phyloP scores from a whole-genome alignment of 2,888 invertebrate species.

The Eilema sororculum region DNA sequence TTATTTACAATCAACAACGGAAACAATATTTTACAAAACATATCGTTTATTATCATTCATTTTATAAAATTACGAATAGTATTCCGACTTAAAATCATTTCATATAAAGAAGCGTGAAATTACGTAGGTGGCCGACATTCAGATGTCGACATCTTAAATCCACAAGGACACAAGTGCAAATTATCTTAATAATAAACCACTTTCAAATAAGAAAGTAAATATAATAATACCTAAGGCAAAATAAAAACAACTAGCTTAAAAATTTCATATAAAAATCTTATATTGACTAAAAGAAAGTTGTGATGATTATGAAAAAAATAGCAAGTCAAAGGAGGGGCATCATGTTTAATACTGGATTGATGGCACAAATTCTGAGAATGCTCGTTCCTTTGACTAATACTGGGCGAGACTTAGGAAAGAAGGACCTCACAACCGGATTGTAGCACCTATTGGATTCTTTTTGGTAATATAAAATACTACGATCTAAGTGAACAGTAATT shows the following conservation, averaged over 20 bases:
- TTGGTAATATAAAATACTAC: conserved; percentile 67
- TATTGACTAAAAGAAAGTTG: conserved; percentile 85
- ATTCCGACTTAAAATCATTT: conserved; percentile 74
- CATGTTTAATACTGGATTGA: conserved; percentile 83
- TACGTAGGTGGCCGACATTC: conserved; percentile 78
- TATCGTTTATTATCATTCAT: conserved; percentile 68
- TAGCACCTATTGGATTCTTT: conserved; percentile 79
- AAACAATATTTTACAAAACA: conserved; percentile 82
- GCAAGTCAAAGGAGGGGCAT: conserved; percentile 81
- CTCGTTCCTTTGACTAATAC: conserved; percentile 84
- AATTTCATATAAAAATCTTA: conserved; percentile 84
- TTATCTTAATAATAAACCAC: conserved; percentile 78
- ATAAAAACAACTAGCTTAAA: conserved; percentile 84
- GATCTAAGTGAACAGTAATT: conserved; percentile 39
- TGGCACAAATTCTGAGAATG: conserved; percentile 84
- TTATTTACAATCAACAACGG: conserved; percentile 85
- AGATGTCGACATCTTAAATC: conserved; percentile 75
- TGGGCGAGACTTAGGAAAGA: conserved; percentile 82
- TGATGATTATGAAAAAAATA: conserved; percentile 81
- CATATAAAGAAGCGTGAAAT: conserved; percentile 80
- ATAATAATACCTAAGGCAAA: conserved; percentile 83
- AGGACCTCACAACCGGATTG: conserved; percentile 84
- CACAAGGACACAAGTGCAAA: conserved; percentile 87
- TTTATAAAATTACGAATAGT: conserved; percentile 78
- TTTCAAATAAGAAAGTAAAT: conserved; percentile 84